Percentiles rank a stretch among this genome's conserved stretches.
Evolutionary conservation across 2,113 vertebrate genomes (phyloP).

Genomic region (Accipiter cooperii): DNA sequence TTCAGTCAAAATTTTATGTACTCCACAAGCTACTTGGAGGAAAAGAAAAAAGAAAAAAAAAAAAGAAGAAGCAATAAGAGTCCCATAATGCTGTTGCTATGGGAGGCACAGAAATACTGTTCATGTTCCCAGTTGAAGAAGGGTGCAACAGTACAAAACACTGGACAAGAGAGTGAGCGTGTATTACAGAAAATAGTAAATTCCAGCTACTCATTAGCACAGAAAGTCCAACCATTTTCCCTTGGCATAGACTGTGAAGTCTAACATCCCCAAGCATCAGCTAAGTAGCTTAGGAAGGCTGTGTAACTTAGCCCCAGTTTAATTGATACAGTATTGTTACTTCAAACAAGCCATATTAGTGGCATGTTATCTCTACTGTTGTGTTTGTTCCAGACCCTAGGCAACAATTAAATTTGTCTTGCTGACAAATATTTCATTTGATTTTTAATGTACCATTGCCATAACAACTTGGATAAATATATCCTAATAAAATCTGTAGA

Average conservation of each 20-base stretch:
- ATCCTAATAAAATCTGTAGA: slow-evolving; percentile 3
- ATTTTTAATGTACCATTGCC: slow-evolving; percentile 46
- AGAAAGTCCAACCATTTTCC: not conserved
- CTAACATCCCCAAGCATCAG: slow-evolving; percentile 12
- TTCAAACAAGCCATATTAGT: slow-evolving; percentile 53
- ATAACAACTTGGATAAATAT: slow-evolving; percentile 43
- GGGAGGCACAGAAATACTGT: not conserved
- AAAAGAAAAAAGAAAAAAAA: not conserved
- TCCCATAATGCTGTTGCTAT: not conserved
- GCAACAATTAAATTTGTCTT: slow-evolving; percentile 64
- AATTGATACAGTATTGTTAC: slow-evolving; percentile 48
- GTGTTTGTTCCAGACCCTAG: slow-evolving; percentile 52
- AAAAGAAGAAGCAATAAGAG: not conserved
- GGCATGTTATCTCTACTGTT: slow-evolving; percentile 34
- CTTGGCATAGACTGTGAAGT: not conserved
- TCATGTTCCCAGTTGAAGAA: not conserved
- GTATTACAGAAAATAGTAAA: not conserved
- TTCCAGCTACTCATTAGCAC: not conserved
- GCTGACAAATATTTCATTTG: slow-evolving; percentile 41
- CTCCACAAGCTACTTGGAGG: not conserved
- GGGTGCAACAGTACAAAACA: not conserved
- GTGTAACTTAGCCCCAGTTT: not conserved
- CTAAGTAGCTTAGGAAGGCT: slow-evolving; percentile 23
- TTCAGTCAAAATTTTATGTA: not conserved
- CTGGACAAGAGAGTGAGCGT: not conserved